Evolutionary conservation across 2,797 vertebrate genomes (phyloP), one percentile per base, ranked within the genome.

Genomic region (Dipus sagitta): DNA sequence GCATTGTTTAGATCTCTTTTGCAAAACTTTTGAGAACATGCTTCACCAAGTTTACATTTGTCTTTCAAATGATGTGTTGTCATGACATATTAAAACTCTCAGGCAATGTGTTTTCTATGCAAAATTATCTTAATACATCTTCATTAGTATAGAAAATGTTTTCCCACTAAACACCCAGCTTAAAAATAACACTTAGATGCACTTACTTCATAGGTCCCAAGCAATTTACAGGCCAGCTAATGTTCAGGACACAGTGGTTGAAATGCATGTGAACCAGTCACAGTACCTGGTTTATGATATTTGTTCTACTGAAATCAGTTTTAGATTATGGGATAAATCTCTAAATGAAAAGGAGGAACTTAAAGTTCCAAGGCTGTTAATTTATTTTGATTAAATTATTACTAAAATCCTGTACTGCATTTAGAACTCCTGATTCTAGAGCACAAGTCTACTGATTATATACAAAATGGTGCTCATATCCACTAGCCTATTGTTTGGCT

Each of bases 31-130:
- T 83, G 85, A 38, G 91, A 65, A 24, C 32, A 81, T 26, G 83
- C 2, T 62, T 95, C 42, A 47, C 60, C n/a, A 91, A 84, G 47
- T 77, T 83, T 77, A 42, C 28, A 68, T 88, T 86, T 93, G 26
- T 65, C 83, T 76, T 88, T 78, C 14, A 87, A 93, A 76, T 54
- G 20, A 86, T 24, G 62, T 3, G 67, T 71, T 81, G 12, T 85
- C 8, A 83, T 62, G 23, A 30, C 6, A 1, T 30, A 62, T 54
- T 65, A 30, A 70, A 21, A 82, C 1, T 71, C 28, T 87, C 82
- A 72, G 42, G 60, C 2, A n/a, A 54, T 32, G 58, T 38, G 64
- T 78, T 83, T 92, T 84, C 62, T 71, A 18, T 60, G 21, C 54
- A 65, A 71, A 14, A 47, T 88, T 64, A 32, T 78, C 38, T 94